These are phyloP conservation scores for Epistrophe eligans DNA, from an alignment of 2,888 invertebrate genomes.

Conservation along the genomic window DNA sequence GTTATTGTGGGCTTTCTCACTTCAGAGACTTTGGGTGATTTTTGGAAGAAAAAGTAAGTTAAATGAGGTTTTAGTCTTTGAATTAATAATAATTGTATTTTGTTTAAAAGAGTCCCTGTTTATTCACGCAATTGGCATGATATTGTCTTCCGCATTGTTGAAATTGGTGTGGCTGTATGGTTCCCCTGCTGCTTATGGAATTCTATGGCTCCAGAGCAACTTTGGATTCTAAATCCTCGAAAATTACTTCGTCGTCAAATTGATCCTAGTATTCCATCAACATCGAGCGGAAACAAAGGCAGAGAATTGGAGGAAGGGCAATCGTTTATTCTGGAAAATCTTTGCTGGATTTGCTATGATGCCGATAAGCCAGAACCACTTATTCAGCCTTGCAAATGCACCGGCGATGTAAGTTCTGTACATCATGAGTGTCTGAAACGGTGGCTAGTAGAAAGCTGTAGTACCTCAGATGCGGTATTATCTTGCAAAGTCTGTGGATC, in stretches of 20 bases:
- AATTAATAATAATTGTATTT: not conserved
- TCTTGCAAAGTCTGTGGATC: constrained; percentile 94
- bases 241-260: constrained; percentile 90
- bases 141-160: constrained; percentile 94
- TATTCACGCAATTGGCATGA: constrained; percentile 97
- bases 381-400: constrained; percentile 95
- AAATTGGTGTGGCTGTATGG: constrained; percentile 97
- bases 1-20: constrained; percentile 94
- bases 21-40: constrained; percentile 95
- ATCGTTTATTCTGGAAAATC: constrained; percentile 86
- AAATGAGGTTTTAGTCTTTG: not conserved
- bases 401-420: constrained; percentile 96
- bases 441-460: constrained; percentile 95
- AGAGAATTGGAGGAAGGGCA: constrained; percentile 85
- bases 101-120: constrained; percentile 89
- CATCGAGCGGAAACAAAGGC: constrained; percentile 82
- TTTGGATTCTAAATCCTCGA: constrained; percentile 97
- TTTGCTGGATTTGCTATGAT: constrained; percentile 98
- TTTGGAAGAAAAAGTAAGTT: constrained; percentile 95
- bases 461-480: constrained; percentile 88
- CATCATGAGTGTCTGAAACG: constrained; percentile 95
- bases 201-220: constrained; percentile 95
- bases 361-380: constrained; percentile 91
- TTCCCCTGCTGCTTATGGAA: constrained; percentile 98
- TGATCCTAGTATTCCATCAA: constrained; percentile 85